phyloP scores from a whole-genome alignment of 2,888 invertebrate genomes.

The Dicyrtomina minuta region DNA sequence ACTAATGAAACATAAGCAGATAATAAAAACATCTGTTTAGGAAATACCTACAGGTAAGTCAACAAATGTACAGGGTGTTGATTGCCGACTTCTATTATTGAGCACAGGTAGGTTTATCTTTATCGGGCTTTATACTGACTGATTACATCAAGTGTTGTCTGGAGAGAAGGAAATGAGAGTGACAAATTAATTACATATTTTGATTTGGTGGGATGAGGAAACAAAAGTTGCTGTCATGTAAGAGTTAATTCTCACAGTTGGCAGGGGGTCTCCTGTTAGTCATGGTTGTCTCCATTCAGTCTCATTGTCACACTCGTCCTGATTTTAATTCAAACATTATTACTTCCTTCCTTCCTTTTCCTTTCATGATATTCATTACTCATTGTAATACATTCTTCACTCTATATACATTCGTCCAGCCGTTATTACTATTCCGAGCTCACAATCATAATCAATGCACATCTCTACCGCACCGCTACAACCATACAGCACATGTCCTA shows the following conservation, averaged over 20 bases:
- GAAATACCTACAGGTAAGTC: no score
- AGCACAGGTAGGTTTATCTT: no score
- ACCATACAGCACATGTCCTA: no score
- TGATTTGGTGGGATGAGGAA: conserved; percentile 21
- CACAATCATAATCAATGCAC: background rate
- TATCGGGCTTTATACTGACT: no score
- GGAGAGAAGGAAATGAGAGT: conserved; percentile 20
- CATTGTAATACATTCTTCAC: background rate
- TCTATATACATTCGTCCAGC: background rate
- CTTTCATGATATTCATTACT: no score
- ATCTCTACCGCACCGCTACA: no score
- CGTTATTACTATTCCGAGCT: background rate
- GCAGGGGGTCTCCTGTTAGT: conserved; percentile 25
- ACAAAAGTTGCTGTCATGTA: conserved; percentile 28
- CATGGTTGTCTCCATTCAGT: conserved; percentile 22
- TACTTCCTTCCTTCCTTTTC: conserved; percentile 25
- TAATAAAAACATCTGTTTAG: no score
- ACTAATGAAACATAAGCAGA: no score
- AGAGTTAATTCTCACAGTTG: conserved; percentile 29
- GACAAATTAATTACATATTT: conserved; percentile 30
- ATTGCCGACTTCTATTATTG: no score
- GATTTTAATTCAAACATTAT: conserved; percentile 22
- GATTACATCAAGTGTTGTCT: no score
- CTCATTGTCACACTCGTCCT: conserved; percentile 23
- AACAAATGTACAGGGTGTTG: no score